A percentile compares a stretch with the other conserved stretches of the same genome.
Conservation (phyloP, 2,888 invertebrate species). For the Polydrusus cervinus region DNA sequence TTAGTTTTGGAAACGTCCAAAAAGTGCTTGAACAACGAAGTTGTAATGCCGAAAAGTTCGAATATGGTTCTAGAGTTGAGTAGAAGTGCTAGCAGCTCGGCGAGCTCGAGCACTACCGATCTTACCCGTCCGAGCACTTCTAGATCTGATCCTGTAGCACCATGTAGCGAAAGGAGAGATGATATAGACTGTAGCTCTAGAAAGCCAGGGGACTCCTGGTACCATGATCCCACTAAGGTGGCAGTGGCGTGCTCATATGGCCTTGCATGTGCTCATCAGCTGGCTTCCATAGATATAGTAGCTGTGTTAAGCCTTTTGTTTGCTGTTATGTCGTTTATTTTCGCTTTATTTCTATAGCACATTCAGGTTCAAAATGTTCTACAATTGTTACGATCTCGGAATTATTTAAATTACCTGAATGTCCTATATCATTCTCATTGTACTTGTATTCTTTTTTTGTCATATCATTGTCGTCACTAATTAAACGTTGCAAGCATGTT, state of each 20-base stretch:
- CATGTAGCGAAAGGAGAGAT: slow-evolving; percentile 16
- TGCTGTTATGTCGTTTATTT: slow-evolving; percentile 83
- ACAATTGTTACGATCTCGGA: too few species aligned
- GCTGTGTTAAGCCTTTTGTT: slow-evolving; percentile 83
- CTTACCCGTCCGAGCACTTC: slow-evolving; percentile 29
- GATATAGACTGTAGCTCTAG: slow-evolving; percentile 10
- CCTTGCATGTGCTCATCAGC: slow-evolving; percentile 80
- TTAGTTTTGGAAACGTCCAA: slow-evolving; percentile 65
- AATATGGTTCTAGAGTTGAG: slow-evolving; percentile 35
- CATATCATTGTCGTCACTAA: slow-evolving; percentile 13
- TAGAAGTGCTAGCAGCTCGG: slow-evolving; percentile 32
- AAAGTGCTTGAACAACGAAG: slow-evolving; percentile 48
- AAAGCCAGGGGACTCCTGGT: slow-evolving; percentile 68
- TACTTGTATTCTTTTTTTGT: not conserved
- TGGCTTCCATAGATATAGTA: slow-evolving; percentile 83
- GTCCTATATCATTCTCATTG: not conserved
- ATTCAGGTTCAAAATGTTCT: not conserved
- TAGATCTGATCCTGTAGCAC: slow-evolving; percentile 6
- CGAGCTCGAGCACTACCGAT: slow-evolving; percentile 20
- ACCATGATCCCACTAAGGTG: slow-evolving; percentile 77
- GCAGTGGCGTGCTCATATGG: slow-evolving; percentile 86
- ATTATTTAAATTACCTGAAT: not conserved
- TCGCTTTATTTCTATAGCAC: slow-evolving; percentile 72
- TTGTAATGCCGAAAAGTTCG: slow-evolving; percentile 37
- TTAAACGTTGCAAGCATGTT: slow-evolving; percentile 6